These are phyloP conservation scores for Brachionus sp. DNA, from an alignment of 1,140 invertebrate genomes.

Conservation along the genomic window DNA sequence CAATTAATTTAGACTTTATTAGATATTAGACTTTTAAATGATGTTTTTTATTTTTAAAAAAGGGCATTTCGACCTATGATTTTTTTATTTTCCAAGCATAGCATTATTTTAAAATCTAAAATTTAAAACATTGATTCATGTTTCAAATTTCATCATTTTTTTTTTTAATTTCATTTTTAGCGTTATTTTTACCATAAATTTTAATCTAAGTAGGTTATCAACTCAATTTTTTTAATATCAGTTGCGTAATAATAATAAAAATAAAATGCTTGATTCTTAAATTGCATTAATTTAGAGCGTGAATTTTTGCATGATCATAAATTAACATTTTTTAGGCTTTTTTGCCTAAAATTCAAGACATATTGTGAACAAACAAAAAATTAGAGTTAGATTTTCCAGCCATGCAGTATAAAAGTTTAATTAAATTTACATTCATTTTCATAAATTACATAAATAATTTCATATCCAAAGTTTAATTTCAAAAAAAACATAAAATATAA, in stretches of 20 bases:
- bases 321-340: background rate
- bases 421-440: background rate
- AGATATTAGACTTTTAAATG: too few relatives aligned
- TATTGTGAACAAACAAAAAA: background rate
- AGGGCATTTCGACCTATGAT: too few relatives aligned
- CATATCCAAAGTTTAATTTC: constrained; percentile 22
- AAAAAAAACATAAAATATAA: background rate
- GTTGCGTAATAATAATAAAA: background rate
- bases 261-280: background rate
- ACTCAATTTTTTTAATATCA: background rate
- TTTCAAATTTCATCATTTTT: too few relatives aligned
- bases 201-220: too few relatives aligned
- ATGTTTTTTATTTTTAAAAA: too few relatives aligned
- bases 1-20: too few relatives aligned
- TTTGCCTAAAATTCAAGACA: background rate
- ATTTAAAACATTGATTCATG: too few relatives aligned
- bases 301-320: background rate
- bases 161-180: too few relatives aligned
- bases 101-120: too few relatives aligned
- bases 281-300: background rate
- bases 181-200: too few relatives aligned
- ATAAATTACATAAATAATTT: constrained; percentile 35
- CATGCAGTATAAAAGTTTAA: background rate
- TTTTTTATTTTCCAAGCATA: too few relatives aligned
- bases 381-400: background rate